phyloP scores from a whole-genome alignment of 2,888 invertebrate genomes.

The Andrena marginata region DNA sequence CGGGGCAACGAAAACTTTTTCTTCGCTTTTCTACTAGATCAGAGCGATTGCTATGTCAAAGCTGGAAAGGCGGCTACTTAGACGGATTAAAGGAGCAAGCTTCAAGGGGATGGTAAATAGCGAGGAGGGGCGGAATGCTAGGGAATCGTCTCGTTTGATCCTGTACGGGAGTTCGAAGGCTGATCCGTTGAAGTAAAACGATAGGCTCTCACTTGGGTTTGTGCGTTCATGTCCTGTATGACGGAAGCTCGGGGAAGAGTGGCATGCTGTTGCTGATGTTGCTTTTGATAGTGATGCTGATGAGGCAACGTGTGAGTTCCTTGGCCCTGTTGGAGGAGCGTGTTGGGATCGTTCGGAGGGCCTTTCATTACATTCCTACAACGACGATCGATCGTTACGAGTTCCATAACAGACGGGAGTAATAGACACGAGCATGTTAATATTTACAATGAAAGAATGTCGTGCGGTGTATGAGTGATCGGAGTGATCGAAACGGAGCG shows the following conservation, averaged over 20 bases:
- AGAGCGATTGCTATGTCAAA: background rate
- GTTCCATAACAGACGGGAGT: slow-evolving; percentile 22
- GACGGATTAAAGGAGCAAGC: background rate
- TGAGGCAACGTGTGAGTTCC: slow-evolving; percentile 84
- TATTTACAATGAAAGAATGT: slow-evolving; percentile 26
- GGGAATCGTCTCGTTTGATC: background rate
- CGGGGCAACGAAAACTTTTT: background rate
- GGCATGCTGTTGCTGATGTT: slow-evolving; percentile 86
- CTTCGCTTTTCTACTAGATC: no score
- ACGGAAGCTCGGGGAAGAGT: slow-evolving; percentile 85
- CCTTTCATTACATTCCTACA: slow-evolving; percentile 87
- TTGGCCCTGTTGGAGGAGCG: slow-evolving; percentile 80
- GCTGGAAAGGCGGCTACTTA: background rate
- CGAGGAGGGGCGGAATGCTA: background rate
- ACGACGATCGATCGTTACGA: slow-evolving; percentile 62
- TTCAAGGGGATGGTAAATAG: background rate
- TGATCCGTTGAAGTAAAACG: slow-evolving; percentile 43
- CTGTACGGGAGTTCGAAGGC: background rate
- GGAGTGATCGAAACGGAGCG: background rate
- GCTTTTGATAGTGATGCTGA: slow-evolving; percentile 84
- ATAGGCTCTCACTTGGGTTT: slow-evolving; percentile 76
- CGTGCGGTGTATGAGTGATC: slow-evolving; percentile 3
- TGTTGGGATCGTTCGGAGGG: slow-evolving; percentile 87
- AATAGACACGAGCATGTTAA: slow-evolving; percentile 15
- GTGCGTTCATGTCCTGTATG: slow-evolving; percentile 87